Evolutionary conservation across 2,888 invertebrate genomes (phyloP).

Genomic region (Cosmia trapezina): DNA sequence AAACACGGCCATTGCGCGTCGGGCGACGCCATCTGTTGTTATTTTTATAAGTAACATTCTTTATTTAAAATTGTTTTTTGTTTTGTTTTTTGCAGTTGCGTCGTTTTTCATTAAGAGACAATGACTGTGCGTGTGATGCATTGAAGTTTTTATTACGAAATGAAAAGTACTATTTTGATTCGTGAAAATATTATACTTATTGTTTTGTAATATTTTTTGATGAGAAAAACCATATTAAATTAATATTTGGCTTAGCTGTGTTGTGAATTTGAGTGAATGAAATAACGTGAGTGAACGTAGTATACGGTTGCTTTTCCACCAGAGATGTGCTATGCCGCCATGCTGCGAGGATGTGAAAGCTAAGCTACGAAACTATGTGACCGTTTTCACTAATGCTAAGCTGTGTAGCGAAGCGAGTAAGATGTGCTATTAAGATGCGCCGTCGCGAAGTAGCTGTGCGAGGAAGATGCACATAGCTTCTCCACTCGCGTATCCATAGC

Average conservation of each 20-base stretch:
- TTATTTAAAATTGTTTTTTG: slow-evolving; percentile 26
- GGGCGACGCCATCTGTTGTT: slow-evolving; percentile 45
- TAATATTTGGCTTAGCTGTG: background rate
- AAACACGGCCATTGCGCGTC: slow-evolving; percentile 65
- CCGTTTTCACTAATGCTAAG: too few relatives aligned
- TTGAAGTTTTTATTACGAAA: background rate
- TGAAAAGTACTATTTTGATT: slow-evolving; percentile 1
- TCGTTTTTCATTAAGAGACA: background rate
- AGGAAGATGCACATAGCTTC: too few relatives aligned
- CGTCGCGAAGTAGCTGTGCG: too few relatives aligned
- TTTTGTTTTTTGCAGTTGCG: slow-evolving; percentile 24
- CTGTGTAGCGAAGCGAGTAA: too few relatives aligned
- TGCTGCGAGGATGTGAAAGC: too few relatives aligned
- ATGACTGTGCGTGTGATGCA: background rate
- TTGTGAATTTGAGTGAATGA: background rate
- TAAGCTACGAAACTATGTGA: too few relatives aligned
- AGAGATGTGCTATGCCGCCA: too few relatives aligned
- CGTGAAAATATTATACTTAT: background rate
- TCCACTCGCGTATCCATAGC: too few relatives aligned
- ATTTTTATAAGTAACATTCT: slow-evolving; percentile 30
- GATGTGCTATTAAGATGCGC: too few relatives aligned
- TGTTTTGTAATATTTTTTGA: background rate
- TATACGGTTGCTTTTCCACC: too few relatives aligned
- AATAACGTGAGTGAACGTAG: background rate
- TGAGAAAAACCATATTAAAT: background rate